phyloP scores from a whole-genome alignment of 2,113 vertebrate species.

The Laterallus jamaicensis region DNA sequence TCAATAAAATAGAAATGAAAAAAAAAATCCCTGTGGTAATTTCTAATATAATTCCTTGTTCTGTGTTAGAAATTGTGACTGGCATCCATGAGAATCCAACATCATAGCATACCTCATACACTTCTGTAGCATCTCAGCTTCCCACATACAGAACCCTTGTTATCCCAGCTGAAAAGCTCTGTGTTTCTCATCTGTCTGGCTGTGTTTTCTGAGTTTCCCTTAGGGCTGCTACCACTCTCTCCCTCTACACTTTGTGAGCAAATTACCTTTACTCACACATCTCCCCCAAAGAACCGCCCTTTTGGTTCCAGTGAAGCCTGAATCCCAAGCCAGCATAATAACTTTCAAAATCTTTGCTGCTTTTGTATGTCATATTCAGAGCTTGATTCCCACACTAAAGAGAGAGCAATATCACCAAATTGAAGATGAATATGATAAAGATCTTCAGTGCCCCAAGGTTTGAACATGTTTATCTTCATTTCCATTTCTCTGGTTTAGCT shows the following conservation, averaged over 20 bases:
- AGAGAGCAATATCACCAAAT: background rate
- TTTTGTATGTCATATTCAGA: constrained; percentile 13
- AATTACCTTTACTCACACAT: background rate
- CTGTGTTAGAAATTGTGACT: background rate
- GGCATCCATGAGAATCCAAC: background rate
- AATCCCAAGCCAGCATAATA: background rate
- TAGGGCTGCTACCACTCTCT: background rate
- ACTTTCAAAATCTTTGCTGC: constrained; percentile 24
- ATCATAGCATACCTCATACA: accelerated
- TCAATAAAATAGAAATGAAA: background rate
- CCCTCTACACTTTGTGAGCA: background rate
- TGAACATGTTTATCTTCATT: constrained; percentile 9
- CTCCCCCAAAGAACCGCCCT: background rate
- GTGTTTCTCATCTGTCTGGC: background rate
- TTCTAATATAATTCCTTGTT: background rate
- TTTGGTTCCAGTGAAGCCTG: background rate
- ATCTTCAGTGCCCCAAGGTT: background rate
- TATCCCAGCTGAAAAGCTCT: background rate
- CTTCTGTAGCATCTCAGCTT: background rate
- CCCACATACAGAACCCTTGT: background rate
- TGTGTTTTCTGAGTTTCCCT: background rate
- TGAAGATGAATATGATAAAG: constrained; percentile 10
- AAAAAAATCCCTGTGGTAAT: background rate
- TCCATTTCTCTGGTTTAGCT: constrained; percentile 15
- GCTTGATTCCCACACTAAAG: background rate